Evolutionary conservation across 1,140 invertebrate species (phyloP), one percentile per base, ranked within the genome.

Genomic region (Spodoptera frugiperda): DNA sequence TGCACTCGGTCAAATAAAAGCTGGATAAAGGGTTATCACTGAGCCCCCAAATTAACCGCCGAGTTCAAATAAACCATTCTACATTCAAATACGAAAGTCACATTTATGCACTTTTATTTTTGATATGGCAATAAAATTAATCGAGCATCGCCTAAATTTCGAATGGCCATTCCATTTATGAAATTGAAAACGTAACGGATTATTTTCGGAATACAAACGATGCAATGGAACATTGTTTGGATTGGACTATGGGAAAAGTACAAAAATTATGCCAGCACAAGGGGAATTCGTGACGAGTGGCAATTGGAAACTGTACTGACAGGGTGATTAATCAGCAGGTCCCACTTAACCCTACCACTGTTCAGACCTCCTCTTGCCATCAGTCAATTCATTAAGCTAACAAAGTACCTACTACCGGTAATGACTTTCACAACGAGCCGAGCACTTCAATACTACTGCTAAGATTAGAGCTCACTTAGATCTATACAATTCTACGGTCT

Each of bases 331-430:
- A 93, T 93, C 90, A 90, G 89, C 82, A 87, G 84, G 84, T 89
- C 83, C 86, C 90, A 90, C 90, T 93, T 91, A 93, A 92, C 91
- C 90, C 91, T 86, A 90, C 88, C 89, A 89, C 83, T 89, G 88
- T 89, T 90, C 85, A 88, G 85, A 86, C 85, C 86, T 87, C 80
- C 86, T 86, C 88, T 82, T 87, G 86, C 87, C 91, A 92, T 93
- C 91, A 91, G 90, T 93, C 91, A 91, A 93, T 92, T 92, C 91
- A 92, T 92, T 93, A 93, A 89, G 86, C 85, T 89, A 91, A 92
- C 91, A 92, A 91, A 93, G 90, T 92, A 91, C 33, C 33, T 39
- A 39, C 88, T 82, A 86, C 77, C 83, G 80, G 90, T 93, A 93
- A 92, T 88, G 90, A 92, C 88, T 90, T 89, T 84, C 85, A 86